These are phyloP conservation scores for Anolis sagrei DNA, from an alignment of 2,113 vertebrate genomes.

Conservation along the genomic window DNA sequence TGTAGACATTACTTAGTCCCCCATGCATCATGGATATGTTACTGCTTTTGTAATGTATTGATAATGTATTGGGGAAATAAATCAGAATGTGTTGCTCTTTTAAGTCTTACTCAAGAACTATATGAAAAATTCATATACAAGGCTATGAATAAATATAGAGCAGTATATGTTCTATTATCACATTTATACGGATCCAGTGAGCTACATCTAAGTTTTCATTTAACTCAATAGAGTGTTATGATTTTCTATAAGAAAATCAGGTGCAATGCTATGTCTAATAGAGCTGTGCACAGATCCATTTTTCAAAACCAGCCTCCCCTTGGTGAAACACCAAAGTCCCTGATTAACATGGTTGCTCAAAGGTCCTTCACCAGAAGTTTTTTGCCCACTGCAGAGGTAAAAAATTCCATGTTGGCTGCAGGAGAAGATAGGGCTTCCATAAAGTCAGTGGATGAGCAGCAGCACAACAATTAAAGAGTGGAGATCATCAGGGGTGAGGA, in stretches of 20 bases:
- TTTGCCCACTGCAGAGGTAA: too few relatives aligned
- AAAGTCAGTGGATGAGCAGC: too few relatives aligned
- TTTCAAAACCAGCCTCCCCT: too few relatives aligned
- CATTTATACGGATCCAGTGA: background rate
- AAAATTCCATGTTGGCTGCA: too few relatives aligned
- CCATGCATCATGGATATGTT: background rate
- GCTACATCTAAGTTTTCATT: background rate
- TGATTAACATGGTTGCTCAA: too few relatives aligned
- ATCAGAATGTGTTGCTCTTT: background rate
- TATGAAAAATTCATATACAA: conserved; percentile 43
- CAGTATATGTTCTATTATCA: background rate
- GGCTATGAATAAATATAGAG: conserved; percentile 29
- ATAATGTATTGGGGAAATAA: conserved; percentile 7
- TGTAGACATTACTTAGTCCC: background rate
- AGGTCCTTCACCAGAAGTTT: too few relatives aligned
- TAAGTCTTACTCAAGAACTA: conserved; percentile 14
- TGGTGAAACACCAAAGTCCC: too few relatives aligned
- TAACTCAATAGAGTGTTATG: background rate
- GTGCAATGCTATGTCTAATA: background rate
- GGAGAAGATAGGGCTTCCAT: too few relatives aligned
- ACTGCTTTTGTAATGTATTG: background rate
- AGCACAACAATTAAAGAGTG: too few relatives aligned
- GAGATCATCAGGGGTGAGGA: too few relatives aligned
- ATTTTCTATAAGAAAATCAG: background rate
- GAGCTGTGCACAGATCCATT: too few relatives aligned